Evolutionary conservation across 53 echinoderm and acorn worm genomes (phyloP).

Genomic region (Temnopleurus reevesii): DNA sequence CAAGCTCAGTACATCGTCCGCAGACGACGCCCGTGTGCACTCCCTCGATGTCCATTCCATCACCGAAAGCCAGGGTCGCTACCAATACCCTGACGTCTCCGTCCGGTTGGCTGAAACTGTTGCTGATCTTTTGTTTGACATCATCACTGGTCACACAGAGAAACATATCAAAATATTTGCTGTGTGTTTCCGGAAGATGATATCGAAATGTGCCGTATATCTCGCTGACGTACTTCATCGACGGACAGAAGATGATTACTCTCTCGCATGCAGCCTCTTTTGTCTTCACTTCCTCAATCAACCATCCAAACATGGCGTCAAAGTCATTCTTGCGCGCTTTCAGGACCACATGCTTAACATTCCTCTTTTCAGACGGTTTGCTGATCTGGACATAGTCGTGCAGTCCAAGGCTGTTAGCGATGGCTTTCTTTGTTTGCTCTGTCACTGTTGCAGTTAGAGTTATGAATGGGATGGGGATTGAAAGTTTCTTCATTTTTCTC

Average conservation of each 20-base stretch:
- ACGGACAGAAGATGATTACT: slow-evolving; percentile 57
- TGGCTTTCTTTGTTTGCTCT: background rate
- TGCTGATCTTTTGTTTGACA: slow-evolving; percentile 41
- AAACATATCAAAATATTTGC: slow-evolving; percentile 54
- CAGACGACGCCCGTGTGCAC: slow-evolving; percentile 34
- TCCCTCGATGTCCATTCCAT: slow-evolving; percentile 56
- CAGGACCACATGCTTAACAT: slow-evolving; percentile 59
- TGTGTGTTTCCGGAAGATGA: background rate
- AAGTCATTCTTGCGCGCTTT: slow-evolving; percentile 29
- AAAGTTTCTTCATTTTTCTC: slow-evolving; percentile 10
- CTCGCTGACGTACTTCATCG: slow-evolving; percentile 14
- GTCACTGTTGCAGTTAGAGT: slow-evolving; percentile 68
- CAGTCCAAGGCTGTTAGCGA: slow-evolving; percentile 56
- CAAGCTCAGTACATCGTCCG: slow-evolving; percentile 42
- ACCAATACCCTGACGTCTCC: slow-evolving; percentile 44
- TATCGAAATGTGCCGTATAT: slow-evolving; percentile 29
- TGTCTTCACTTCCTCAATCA: slow-evolving; percentile 3
- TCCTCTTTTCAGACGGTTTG: slow-evolving; percentile 31
- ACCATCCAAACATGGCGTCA: slow-evolving; percentile 48
- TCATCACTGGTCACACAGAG: slow-evolving; percentile 64
- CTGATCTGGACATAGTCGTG: slow-evolving; percentile 46
- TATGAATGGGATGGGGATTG: slow-evolving; percentile 26
- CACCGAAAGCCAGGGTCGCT: slow-evolving; percentile 60
- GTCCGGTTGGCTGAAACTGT: slow-evolving; percentile 10
- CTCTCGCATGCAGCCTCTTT: slow-evolving; percentile 7